A percentile compares a stretch with the other conserved stretches of the same genome.
phyloP scores from a whole-genome alignment of 2,113 vertebrate species.

The Aix galericulata region DNA sequence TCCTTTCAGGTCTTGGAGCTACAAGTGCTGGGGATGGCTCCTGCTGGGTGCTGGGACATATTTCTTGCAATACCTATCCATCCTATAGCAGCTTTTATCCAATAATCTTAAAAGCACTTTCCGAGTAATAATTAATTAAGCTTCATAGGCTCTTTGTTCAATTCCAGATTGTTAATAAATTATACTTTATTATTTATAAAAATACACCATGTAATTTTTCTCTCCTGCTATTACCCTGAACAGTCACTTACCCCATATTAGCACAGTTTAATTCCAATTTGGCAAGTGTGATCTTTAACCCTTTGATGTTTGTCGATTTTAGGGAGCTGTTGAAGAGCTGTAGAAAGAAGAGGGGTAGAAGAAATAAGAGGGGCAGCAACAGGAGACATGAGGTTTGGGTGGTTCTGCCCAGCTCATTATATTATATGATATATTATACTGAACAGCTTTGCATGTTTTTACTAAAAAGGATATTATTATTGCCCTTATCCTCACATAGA shows the following conservation, averaged over 20 bases:
- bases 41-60: fast-evolving
- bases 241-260: slow-evolving; percentile 29
- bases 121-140: slow-evolving; percentile 58
- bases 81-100: slow-evolving; percentile 24
- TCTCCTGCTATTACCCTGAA: not conserved
- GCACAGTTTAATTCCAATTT: not conserved
- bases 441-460: not conserved
- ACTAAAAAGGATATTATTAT: not conserved
- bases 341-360: not conserved
- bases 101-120: slow-evolving; percentile 38
- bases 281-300: not conserved
- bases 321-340: not conserved
- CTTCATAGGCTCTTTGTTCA: slow-evolving; percentile 53
- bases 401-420: not conserved
- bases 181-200: slow-evolving; percentile 66
- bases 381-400: fast-evolving
- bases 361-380: not conserved
- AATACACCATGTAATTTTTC: slow-evolving; percentile 8
- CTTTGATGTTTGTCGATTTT: not conserved
- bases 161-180: slow-evolving; percentile 67
- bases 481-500: not conserved
- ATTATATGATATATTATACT: not conserved
- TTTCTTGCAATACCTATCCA: not conserved
- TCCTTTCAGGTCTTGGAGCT: not conserved
- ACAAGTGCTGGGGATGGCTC: fast-evolving